Percentiles rank a stretch among this genome's conserved stretches.
phyloP scores from a whole-genome alignment of 2,113 vertebrate genomes.

The Calonectris borealis region DNA sequence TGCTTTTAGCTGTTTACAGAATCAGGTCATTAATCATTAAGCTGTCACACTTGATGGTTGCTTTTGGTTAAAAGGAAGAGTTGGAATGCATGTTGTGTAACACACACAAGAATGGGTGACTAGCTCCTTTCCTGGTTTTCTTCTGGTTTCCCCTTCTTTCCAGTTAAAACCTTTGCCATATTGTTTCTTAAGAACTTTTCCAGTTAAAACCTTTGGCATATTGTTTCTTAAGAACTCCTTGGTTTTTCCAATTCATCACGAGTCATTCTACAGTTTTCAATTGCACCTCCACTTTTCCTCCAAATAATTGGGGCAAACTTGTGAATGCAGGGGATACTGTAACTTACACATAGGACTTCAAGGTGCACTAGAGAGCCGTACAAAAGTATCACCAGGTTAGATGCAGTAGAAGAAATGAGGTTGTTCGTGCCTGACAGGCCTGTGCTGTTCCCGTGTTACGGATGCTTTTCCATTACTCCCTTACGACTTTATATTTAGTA shows the following conservation, averaged over 20 bases:
- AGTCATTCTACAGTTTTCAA: not conserved
- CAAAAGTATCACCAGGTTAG: not conserved
- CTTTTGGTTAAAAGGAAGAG: conserved; percentile 2
- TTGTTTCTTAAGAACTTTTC: not conserved
- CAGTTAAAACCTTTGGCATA: not conserved
- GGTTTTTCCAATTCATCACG: not conserved
- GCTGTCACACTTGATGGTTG: not conserved
- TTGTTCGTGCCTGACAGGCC: not conserved
- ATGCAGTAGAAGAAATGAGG: not conserved
- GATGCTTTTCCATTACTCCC: not conserved
- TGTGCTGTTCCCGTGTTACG: not conserved
- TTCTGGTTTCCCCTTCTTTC: not conserved
- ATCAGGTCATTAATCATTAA: conserved; percentile 34
- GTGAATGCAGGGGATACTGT: not conserved
- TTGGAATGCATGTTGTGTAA: not conserved
- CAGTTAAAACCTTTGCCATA: not conserved
- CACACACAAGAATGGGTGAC: not conserved
- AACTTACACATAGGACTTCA: not conserved
- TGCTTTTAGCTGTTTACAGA: conserved; percentile 42
- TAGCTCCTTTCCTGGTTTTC: not conserved
- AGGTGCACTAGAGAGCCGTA: not conserved
- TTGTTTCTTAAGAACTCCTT: not conserved
- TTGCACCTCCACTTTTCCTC: not conserved
- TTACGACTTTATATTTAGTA: not conserved
- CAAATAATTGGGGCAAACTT: not conserved